These are phyloP conservation scores for Ochropleura plecta DNA, from an alignment of 2,888 invertebrate genomes.

Conservation along the genomic window DNA sequence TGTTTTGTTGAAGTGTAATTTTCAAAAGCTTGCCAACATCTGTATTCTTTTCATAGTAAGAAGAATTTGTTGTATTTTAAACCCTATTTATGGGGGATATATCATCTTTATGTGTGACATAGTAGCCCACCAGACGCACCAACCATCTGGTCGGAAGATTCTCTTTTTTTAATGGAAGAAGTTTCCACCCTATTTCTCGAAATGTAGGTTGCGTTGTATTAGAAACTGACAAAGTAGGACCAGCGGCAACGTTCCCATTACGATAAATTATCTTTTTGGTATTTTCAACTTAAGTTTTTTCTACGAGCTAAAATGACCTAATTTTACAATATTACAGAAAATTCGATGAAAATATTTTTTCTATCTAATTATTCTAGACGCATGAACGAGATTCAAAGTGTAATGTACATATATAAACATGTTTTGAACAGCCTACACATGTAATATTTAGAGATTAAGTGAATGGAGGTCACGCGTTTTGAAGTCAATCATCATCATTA, in stretches of 20 bases:
- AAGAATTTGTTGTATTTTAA: slow-evolving; percentile 43
- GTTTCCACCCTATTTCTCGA: neutral
- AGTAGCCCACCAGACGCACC: neutral
- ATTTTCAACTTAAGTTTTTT: neutral
- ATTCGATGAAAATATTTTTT: neutral
- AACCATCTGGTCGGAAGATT: neutral
- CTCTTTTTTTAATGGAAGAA: neutral
- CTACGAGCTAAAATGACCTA: neutral
- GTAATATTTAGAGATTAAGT: slow-evolving; percentile 34
- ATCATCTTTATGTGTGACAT: slow-evolving; percentile 38
- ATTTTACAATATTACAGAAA: neutral
- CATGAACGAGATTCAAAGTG: slow-evolving; percentile 25
- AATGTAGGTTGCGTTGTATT: neutral
- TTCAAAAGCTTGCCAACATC: neutral
- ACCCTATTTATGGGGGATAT: slow-evolving; percentile 39
- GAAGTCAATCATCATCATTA: slow-evolving; percentile 26
- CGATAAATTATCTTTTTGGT: neutral
- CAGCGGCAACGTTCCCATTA: neutral
- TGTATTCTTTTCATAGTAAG: slow-evolving; percentile 2
- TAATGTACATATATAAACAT: slow-evolving; percentile 29
- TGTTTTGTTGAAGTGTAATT: neutral
- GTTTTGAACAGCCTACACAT: slow-evolving; percentile 24
- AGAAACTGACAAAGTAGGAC: neutral
- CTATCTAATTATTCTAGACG: neutral
- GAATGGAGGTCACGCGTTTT: slow-evolving; percentile 44